Evolutionary conservation across 2,113 vertebrate species (phyloP).

Genomic region (Meles meles): DNA sequence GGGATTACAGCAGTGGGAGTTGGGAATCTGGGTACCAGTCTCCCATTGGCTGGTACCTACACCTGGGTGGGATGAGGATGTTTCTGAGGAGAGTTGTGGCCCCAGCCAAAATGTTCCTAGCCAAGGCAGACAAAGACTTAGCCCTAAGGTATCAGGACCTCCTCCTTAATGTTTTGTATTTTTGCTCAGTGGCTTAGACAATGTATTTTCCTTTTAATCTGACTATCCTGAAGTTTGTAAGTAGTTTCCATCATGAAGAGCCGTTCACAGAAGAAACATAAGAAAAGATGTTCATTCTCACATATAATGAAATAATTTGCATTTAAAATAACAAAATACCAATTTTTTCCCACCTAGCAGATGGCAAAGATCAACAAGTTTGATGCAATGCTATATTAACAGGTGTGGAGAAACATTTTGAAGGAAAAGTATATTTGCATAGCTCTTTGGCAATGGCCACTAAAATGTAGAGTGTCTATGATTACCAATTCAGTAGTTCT

Average conservation of each 20-base stretch:
- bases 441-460: not conserved
- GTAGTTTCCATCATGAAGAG: not conserved
- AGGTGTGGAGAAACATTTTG: not conserved
- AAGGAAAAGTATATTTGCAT: not conserved
- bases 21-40: not conserved
- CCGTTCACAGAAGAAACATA: not conserved
- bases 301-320: slow-evolving; percentile 6
- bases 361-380: not conserved
- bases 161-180: not conserved
- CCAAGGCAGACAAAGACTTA: not conserved
- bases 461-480: not conserved
- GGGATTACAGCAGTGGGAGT: not conserved
- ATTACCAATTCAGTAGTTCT: not conserved
- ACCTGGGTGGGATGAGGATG: not conserved
- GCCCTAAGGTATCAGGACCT: too few relatives aligned
- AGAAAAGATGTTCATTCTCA: not conserved
- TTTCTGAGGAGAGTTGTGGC: not conserved
- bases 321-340: slow-evolving; percentile 1
- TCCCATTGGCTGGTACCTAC: not conserved
- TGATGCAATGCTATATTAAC: not conserved
- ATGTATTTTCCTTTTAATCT: not conserved
- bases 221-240: not conserved
- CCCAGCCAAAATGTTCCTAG: not conserved
- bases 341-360: not conserved
- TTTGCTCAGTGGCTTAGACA: not conserved